Percentiles rank a stretch among this genome's conserved stretches.
Evolutionary conservation across 1,140 invertebrate genomes (phyloP).

Genomic region (Orius insidiosus): DNA sequence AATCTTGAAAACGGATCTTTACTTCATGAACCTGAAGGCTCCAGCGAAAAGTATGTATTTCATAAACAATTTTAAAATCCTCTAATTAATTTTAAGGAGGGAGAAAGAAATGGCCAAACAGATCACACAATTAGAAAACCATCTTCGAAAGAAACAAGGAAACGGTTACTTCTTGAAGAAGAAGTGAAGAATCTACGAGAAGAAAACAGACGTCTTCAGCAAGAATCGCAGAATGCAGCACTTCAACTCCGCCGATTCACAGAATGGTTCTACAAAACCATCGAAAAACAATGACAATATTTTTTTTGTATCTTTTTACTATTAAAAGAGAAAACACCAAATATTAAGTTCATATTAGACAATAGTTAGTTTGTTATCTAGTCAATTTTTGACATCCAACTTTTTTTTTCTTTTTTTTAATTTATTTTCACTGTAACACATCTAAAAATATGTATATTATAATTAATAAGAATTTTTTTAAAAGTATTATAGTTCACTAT

Average conservation of each 20-base stretch:
- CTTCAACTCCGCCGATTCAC: slow-evolving; percentile 78
- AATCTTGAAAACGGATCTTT: slow-evolving; percentile 58
- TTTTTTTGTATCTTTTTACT: not conserved
- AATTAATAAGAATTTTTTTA: too few species aligned
- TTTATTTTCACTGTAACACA: too few species aligned
- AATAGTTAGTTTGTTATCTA: too few species aligned
- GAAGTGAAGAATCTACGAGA: slow-evolving; percentile 55
- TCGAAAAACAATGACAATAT: slow-evolving; percentile 45
- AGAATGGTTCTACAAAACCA: slow-evolving; percentile 83
- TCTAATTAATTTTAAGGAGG: slow-evolving; percentile 10
- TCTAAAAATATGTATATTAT: too few species aligned
- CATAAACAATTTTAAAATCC: slow-evolving; percentile 8
- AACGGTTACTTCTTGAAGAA: slow-evolving; percentile 39
- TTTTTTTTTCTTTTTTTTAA: too few species aligned
- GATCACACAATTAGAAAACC: slow-evolving; percentile 41
- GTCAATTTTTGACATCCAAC: too few species aligned
- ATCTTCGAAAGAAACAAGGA: slow-evolving; percentile 42
- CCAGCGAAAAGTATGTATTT: not conserved
- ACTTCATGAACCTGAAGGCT: slow-evolving; percentile 25
- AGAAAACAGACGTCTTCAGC: slow-evolving; percentile 70
- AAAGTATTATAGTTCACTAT: too few species aligned
- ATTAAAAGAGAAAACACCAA: too few species aligned
- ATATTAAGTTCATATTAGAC: too few species aligned
- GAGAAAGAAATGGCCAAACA: slow-evolving; percentile 40
- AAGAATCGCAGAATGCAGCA: slow-evolving; percentile 73